Evolutionary conservation across 2,113 vertebrate species (phyloP).

Genomic region (Podilymbus podiceps): DNA sequence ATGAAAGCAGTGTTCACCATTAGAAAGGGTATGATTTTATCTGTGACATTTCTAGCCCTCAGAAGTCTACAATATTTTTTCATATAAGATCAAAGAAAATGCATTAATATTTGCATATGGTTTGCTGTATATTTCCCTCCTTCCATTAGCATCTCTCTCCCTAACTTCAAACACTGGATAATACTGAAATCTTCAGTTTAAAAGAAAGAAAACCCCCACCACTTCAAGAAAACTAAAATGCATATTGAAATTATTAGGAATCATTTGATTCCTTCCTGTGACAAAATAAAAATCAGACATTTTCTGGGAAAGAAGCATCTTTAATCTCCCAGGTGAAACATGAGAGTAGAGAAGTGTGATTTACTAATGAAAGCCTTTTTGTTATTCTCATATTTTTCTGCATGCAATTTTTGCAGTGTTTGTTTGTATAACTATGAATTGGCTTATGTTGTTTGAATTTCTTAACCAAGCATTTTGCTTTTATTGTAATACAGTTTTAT

Average conservation of each 20-base stretch:
- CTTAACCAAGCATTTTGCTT: constrained; percentile 26
- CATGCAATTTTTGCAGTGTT: background rate
- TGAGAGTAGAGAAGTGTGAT: background rate
- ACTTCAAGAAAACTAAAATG: constrained; percentile 34
- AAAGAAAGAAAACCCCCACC: constrained; percentile 40
- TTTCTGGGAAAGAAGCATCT: background rate
- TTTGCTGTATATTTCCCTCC: constrained; percentile 2
- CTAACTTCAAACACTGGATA: constrained; percentile 32
- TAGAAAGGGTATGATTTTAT: constrained; percentile 56
- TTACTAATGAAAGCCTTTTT: constrained; percentile 14
- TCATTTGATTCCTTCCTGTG: constrained; percentile 16
- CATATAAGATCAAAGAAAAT: constrained; percentile 60
- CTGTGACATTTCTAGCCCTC: constrained; percentile 55
- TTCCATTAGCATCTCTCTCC: constrained; percentile 7
- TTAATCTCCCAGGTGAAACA: constrained; percentile 19
- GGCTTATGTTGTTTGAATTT: constrained; percentile 17
- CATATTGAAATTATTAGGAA: constrained; percentile 39
- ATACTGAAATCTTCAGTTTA: constrained; percentile 25
- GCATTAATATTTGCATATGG: constrained; percentile 53
- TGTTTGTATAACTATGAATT: constrained; percentile 25
- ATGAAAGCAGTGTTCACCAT: constrained; percentile 53
- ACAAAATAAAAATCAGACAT: constrained; percentile 50
- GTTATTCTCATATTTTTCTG: constrained; percentile 34
- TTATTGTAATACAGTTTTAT: constrained; percentile 16
- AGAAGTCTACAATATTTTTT: constrained; percentile 57